Evolutionary conservation across 2,797 vertebrate genomes (phyloP).

Genomic region (Notamacropus eugenii): DNA sequence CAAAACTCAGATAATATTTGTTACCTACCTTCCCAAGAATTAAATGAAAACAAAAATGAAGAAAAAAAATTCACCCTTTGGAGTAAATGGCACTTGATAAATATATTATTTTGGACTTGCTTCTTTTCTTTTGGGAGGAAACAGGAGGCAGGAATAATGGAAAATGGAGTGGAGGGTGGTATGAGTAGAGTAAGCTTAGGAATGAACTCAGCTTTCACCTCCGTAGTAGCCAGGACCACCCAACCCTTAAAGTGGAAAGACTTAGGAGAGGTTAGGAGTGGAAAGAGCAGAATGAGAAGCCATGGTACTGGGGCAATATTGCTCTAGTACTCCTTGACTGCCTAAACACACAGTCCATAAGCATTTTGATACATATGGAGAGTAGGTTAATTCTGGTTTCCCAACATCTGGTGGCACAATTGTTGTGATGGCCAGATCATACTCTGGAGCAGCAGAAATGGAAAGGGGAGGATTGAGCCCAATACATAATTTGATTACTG

Average conservation of each 20-base stretch:
- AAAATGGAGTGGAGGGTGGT: neutral
- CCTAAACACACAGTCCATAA: neutral
- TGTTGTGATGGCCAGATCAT: neutral
- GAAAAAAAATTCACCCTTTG: conserved; percentile 16
- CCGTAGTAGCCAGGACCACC: neutral
- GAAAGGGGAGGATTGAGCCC: conserved; percentile 18
- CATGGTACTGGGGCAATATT: fast-evolving
- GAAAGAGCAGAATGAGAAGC: neutral
- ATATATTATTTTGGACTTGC: conserved; percentile 48
- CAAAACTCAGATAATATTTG: conserved; percentile 31
- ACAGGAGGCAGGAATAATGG: neutral
- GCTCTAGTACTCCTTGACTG: neutral
- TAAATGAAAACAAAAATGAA: neutral
- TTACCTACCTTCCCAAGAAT: conserved; percentile 38
- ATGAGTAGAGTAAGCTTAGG: neutral
- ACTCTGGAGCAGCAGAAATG: neutral
- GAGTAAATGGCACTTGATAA: conserved; percentile 30
- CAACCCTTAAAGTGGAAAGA: neutral
- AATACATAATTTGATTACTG: conserved; percentile 46
- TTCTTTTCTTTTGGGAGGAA: conserved; percentile 34
- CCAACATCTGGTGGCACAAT: conserved; percentile 8
- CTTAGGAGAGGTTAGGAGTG: neutral
- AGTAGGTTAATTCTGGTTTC: neutral
- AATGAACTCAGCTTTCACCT: neutral
- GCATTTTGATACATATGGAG: neutral